Percentiles rank a stretch among this genome's conserved stretches.
These are phyloP conservation scores for Eurystomus gularis DNA, from an alignment of 2,113 vertebrate genomes.

Conservation along the genomic window DNA sequence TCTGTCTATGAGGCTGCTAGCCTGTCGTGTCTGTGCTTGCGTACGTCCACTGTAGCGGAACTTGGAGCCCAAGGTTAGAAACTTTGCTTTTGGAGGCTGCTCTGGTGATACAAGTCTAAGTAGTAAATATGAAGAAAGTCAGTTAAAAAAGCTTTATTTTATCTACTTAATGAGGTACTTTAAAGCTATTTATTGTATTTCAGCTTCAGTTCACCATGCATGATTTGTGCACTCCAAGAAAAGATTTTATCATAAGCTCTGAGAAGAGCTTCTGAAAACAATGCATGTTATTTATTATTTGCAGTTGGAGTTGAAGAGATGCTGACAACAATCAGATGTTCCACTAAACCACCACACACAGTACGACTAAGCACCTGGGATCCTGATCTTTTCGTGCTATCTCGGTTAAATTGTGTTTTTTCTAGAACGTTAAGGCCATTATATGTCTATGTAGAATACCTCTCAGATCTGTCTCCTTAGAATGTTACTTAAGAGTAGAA, in stretches of 20 bases:
- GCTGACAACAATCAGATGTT: neutral
- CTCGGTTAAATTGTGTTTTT: neutral
- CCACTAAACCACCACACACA: too few species aligned
- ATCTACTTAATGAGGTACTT: neutral
- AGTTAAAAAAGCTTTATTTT: neutral
- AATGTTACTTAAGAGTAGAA: neutral
- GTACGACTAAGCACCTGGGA: neutral
- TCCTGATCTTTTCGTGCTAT: neutral
- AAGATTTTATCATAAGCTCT: neutral
- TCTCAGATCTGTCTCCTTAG: neutral
- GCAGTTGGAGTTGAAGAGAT: neutral
- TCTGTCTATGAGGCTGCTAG: conserved; percentile 90
- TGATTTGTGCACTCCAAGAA: neutral
- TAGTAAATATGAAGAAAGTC: neutral
- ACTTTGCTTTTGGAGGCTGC: conserved; percentile 87
- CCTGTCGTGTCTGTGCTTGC: conserved; percentile 90
- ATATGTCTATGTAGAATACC: neutral
- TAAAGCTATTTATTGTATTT: neutral
- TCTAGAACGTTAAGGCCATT: neutral
- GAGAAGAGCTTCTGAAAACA: neutral
- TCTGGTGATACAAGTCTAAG: conserved; percentile 83
- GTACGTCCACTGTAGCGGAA: conserved; percentile 97
- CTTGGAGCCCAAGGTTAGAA: conserved; percentile 94
- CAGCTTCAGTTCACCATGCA: neutral
- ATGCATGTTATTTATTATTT: neutral